Evolutionary conservation across 2,888 invertebrate genomes (phyloP), one percentile per base, ranked within the genome.

Genomic region (Scaptomyza reducta): DNA sequence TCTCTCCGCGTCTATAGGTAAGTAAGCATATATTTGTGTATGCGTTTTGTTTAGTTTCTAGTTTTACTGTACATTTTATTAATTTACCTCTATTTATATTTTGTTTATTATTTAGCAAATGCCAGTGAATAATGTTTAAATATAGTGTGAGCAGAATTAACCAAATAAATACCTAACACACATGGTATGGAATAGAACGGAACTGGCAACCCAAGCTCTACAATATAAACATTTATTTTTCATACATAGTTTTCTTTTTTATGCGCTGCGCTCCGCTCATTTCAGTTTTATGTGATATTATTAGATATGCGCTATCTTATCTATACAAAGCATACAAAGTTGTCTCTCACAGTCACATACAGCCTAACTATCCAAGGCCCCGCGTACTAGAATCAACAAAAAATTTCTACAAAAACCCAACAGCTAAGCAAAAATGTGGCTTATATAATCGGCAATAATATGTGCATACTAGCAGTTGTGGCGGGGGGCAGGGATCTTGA

Each of bases 81-180:
- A 80, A 82, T 77, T 82, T 86, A 82, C 81, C 87, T 82, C 87
- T 82, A 82, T 82, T 83, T 86, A 86, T 82, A 86, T 80, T 86
- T 82, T 83, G 81, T 82, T 82, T 86, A 80, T 82, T 86, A 80
- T 77, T 82, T 74, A 73, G 78, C 77, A 80, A 86, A 80, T 71
- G 64, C 59, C 68, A 64, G 79, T 77, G 86, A 82, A 76, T 74
- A 83, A 86, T 79, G 72, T 76, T 72, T 76, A 82, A 82, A 79
- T 79, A 65, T 79, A 72, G 62, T 64, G 59, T 7, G 46, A 3
- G 68, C 42, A 14, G 27, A 55, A 41, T 45, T 47, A 22, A 38
- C 46, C 5, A 41, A 11, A 47, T 31, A 31, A 31, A 40, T 50
- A 33, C 9, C n/a, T 22, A 33, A 18, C 67, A 59, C 58, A 42